Conservation (phyloP, 2,797 vertebrate species). For the Anisognathus igniventris region DNA sequence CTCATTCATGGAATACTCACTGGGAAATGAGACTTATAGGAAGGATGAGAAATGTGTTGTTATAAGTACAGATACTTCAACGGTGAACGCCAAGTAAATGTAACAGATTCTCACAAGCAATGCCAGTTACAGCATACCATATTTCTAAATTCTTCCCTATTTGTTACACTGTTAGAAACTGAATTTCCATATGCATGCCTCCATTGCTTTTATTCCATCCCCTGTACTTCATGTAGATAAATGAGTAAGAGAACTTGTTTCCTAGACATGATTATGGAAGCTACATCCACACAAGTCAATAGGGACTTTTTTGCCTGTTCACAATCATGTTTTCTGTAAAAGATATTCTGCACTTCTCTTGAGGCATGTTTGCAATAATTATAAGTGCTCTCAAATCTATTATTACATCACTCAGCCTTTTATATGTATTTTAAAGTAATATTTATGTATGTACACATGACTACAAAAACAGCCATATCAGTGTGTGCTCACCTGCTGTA, state of each 20-base stretch:
- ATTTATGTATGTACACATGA: neutral
- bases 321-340: neutral
- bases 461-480: neutral
- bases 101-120: neutral
- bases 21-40: neutral
- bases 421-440: neutral
- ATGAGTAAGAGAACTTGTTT: neutral
- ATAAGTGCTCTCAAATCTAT: neutral
- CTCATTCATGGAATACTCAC: neutral
- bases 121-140: neutral
- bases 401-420: neutral
- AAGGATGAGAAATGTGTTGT: neutral
- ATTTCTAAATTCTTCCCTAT: neutral
- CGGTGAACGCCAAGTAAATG: neutral
- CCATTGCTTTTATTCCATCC: neutral
- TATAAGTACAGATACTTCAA: neutral
- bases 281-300: neutral
- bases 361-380: neutral
- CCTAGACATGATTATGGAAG: neutral
- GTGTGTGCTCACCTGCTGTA: constrained; percentile 53
- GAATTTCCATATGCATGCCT: neutral
- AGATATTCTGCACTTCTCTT: neutral
- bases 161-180: neutral
- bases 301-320: neutral
- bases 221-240: neutral